Percentiles rank a stretch among this genome's conserved stretches.
Evolutionary conservation across 2,888 invertebrate species (phyloP).

Genomic region (Nomada ferruginata): DNA sequence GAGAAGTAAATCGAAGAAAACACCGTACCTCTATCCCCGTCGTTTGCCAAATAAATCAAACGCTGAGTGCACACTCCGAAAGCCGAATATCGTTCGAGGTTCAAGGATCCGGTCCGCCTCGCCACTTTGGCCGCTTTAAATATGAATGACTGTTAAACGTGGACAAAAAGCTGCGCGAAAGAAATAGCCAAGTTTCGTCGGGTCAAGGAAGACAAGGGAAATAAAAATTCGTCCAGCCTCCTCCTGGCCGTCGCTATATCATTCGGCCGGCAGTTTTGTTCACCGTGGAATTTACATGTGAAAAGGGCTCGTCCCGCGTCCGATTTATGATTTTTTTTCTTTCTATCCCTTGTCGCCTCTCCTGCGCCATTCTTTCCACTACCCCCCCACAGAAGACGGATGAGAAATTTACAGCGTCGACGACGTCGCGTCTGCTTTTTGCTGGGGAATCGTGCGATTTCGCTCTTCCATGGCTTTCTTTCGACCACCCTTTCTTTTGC

Average conservation of each 20-base stretch:
- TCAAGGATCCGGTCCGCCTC: not conserved
- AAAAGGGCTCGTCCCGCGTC: conserved; percentile 72
- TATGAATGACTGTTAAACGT: conserved; percentile 77
- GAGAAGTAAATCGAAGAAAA: not conserved
- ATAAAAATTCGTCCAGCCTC: conserved; percentile 65
- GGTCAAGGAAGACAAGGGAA: conserved; percentile 41
- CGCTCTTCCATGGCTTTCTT: not conserved
- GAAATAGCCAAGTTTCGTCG: not conserved
- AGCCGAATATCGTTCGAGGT: not conserved
- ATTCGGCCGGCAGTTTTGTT: conserved; percentile 77
- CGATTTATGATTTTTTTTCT: conserved; percentile 77
- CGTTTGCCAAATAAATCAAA: not conserved
- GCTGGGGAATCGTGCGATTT: conserved; percentile 16
- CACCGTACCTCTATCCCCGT: not conserved
- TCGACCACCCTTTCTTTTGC: not conserved
- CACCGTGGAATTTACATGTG: conserved; percentile 79
- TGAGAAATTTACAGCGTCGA: conserved; percentile 51
- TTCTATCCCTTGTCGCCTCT: not conserved
- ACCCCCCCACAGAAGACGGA: conserved; percentile 14
- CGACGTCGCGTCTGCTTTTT: conserved; percentile 27
- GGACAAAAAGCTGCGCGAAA: conserved; percentile 70
- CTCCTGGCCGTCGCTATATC: conserved; percentile 56
- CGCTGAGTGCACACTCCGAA: not conserved
- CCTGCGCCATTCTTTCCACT: not conserved
- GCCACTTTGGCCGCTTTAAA: conserved; percentile 69